Base-by-base conservation (phyloP, 2,888 invertebrate genomes). In the Papilio elwesi region DNA sequence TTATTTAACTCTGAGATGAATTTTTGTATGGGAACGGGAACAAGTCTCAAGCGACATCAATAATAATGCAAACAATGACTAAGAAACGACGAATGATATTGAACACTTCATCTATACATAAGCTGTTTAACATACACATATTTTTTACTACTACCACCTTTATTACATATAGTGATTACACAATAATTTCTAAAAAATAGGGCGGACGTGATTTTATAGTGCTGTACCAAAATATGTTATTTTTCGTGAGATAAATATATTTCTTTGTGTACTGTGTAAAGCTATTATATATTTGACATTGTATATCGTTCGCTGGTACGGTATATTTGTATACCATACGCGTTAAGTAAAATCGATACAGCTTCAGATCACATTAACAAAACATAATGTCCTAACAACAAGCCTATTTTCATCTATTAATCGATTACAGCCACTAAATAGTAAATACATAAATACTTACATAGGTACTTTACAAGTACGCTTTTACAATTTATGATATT, bases 291-390 rank as follows among this genome's bases (percentile, higher is more conserved):
- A 73, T 74, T 52, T 66, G 59, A 57, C 70, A 66, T 63, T 55
- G 70, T 64, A 49, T 64, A 68, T 71, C 52, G 53, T 74, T 67
- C 15, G 53, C 67, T 68, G 70, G 68, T 69, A 67, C 57, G 59
- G 52, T 38, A 55, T 13, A 69, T 62, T 59, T 57, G 65, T 73
- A 53, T 53, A 16, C 15, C 36, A 57, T 52, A 68, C 10, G 59
- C 74, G 72, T 74, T 76, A 72, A 78, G 78, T 55, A 71, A 70
- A 73, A 77, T 75, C 76, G 79, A 81, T 79, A 71, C 72, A 76
- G 80, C 92, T 92, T 92, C 93, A 92, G 90, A 93, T 92, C 93
- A 92, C 93, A 92, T 85, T 91, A 92, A 93, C 92, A 92, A 93
- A 93, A 91, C 80, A 80, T 84, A 85, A 83, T 79, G 82, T 84